Evolutionary conservation across 2,888 invertebrate species (phyloP), one percentile per base, ranked within the genome.

Genomic region (Resseliella maxima): DNA sequence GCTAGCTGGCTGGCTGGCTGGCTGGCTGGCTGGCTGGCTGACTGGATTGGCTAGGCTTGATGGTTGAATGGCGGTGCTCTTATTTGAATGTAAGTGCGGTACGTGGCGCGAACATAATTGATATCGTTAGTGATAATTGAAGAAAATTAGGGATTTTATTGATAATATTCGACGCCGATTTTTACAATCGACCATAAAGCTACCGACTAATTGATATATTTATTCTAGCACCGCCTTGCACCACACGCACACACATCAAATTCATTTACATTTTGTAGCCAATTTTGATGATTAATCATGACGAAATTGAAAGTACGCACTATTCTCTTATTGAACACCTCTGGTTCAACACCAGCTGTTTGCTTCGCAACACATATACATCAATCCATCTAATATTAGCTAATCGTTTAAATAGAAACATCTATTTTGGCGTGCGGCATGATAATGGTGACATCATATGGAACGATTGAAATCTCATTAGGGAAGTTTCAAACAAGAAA

Each of bases 201-300:
- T 24, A 8, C 3, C 24, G 24, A 8, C 24, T 24, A 27, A 59
- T 59, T 21, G 18, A 21, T 18, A 50, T 21, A 50, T 50, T 2
- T 41, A 50, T 72, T 72, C 72, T 72, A 72, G 72, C 72, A 72
- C 72, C 15, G 72, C 72, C 31, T 24, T 24, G 59, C 31, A 72
- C 31, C 72, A 31, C 27, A n/a, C n/a, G n/a, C n/a, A n/a, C 50
- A 3, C 24, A 24, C 24, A 24, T 59, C 27, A 18, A 2, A 8
- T 2, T 24, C 24, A 6, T 59, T 59, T 59, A 8, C 2, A 8
- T 21, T 31, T 72, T 12, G 8, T 6, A 12, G 72, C 72, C 31
- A 72, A 72, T 59, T 59, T 59, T 50, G n/a, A 24, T 24, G 59
- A 59, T 59, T 24, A 24, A 59, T 27, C 24, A 59, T 27, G 27